Evolutionary conservation across 2,113 vertebrate species (phyloP), one percentile per base, ranked within the genome.

Genomic region (Setophaga coronata): DNA sequence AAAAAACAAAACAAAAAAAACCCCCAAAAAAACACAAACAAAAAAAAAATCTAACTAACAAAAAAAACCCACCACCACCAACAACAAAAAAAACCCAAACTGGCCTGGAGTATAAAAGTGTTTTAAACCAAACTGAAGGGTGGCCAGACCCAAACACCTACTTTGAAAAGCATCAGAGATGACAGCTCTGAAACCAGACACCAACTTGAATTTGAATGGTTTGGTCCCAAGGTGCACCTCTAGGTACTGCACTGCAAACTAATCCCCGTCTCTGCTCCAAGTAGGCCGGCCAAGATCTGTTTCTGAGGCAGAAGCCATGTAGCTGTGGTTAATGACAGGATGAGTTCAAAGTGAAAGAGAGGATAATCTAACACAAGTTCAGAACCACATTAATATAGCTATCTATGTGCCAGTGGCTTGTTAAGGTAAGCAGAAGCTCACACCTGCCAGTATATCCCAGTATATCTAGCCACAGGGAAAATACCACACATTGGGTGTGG

Each of bases 221-320:
- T 47, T 36, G 28, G 28, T 40, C 26, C 7, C 2, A 7, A 56
- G 14, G 10, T 62, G 14, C 25, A 33, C 26, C 62, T 85, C 58
- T 20, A 65, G 29, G 36, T 58, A 25, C 54, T 77, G 29, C 3
- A 7, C 4, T 70, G 50, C 47, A 58, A 92, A 77, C 29, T 0
- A 5, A 66, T 34, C 8, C 45, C 25, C 29, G 53, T 8, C 54
- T 43, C 54, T 1, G 0, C 36, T 40, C 50, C 0, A 0, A 85
- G 50, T 24, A 83, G 31, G 33, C 38, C 45, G 34, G 47, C 26
- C 71, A 61, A 10, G n/a, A 20, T 42, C 64, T 50, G 26, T 34
- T 92, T 42, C 51, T 69, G 76, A 88, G 33, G 16, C 12, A 1
- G 21, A 82, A 88, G 48, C 18, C 71, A 26, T 18, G 34, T 5